Conservation (phyloP, 2,113 vertebrate genomes). For the Silurus meridionalis region DNA sequence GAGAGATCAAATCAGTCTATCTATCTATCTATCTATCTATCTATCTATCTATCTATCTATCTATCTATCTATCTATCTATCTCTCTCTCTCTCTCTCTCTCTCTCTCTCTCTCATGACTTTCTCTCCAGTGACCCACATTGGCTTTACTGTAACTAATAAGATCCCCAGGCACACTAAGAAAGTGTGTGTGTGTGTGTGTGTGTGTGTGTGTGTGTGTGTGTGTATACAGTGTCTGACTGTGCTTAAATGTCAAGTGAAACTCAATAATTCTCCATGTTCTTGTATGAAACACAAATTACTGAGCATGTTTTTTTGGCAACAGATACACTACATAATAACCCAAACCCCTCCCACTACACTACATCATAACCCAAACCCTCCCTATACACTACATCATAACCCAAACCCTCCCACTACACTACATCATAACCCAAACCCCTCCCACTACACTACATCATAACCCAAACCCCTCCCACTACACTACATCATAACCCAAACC, state of each 20-base stretch:
- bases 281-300: background rate
- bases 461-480: too few species aligned
- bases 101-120: slow-evolving; percentile 17
- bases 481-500: too few species aligned
- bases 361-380: too few species aligned
- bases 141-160: slow-evolving; percentile 50
- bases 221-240: background rate
- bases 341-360: background rate
- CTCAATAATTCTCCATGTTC: background rate
- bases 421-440: too few species aligned
- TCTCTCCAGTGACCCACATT: slow-evolving; percentile 35
- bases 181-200: background rate
- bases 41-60: too few species aligned
- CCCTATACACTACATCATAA: background rate
- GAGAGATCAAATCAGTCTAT: too few species aligned
- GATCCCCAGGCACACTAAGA: slow-evolving; percentile 46
- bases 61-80: too few species aligned
- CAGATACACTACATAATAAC: background rate
- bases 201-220: background rate
- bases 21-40: too few species aligned
- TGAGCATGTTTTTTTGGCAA: background rate
- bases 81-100: background rate
- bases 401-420: too few species aligned
- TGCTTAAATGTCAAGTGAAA: background rate
- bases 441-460: too few species aligned